A percentile compares a stretch with the other conserved stretches of the same genome.
These are phyloP conservation scores for Sceloporus undulatus DNA, from an alignment of 2,113 vertebrate species.

Conservation along the genomic window DNA sequence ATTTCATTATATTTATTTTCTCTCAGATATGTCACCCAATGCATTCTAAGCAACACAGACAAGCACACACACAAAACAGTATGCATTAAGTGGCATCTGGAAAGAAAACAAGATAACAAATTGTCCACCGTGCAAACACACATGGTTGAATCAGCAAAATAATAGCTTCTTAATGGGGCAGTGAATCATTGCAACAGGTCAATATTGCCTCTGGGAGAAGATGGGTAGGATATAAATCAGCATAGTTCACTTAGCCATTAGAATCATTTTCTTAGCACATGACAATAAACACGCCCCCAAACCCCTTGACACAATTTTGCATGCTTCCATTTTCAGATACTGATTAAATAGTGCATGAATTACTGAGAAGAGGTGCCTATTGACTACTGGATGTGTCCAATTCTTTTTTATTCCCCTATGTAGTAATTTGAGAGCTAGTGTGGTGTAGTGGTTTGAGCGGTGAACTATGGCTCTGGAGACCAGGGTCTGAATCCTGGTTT, in stretches of 20 bases:
- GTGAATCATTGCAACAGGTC: slow-evolving; percentile 16
- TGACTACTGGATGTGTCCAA: neutral
- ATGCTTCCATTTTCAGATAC: neutral
- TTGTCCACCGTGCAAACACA: slow-evolving; percentile 3
- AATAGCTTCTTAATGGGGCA: slow-evolving; percentile 13
- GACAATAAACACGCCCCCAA: slow-evolving; percentile 2
- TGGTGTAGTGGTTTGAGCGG: too few species aligned
- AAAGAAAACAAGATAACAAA: slow-evolving; percentile 23
- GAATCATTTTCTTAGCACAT: neutral
- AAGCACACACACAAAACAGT: neutral
- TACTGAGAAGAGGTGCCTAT: neutral
- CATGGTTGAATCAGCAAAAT: slow-evolving; percentile 9
- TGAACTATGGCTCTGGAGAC: too few species aligned
- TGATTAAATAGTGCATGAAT: neutral
- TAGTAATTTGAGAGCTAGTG: too few species aligned
- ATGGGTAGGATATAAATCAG: neutral
- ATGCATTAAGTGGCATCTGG: slow-evolving; percentile 7
- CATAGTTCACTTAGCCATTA: neutral
- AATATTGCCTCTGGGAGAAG: slow-evolving; percentile 14
- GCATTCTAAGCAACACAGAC: slow-evolving; percentile 4
- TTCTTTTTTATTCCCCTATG: too few species aligned
- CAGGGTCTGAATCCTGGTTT: too few species aligned
- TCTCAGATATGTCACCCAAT: neutral
- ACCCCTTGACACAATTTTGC: neutral
- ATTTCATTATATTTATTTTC: slow-evolving; percentile 40